Conservation (phyloP, 2,797 vertebrate genomes). For the Kryptopterus vitreolus region DNA sequence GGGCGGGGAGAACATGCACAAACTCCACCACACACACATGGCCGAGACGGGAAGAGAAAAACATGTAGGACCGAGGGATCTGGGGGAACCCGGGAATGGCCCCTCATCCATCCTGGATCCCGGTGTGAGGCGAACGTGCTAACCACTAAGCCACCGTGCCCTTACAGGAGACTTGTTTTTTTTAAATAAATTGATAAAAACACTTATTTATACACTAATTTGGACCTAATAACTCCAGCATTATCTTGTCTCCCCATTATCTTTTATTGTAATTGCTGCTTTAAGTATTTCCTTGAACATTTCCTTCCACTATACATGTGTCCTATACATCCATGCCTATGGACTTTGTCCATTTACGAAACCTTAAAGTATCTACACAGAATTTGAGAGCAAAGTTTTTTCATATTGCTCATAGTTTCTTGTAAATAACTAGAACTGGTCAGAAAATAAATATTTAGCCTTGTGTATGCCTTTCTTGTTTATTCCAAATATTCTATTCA, state of each 20-base stretch:
- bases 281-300: not conserved
- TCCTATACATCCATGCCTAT: not conserved
- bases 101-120: too few species aligned
- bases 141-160: too few species aligned
- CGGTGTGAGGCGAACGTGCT: too few species aligned
- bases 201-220: too few species aligned
- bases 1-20: too few species aligned
- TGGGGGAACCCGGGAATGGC: too few species aligned
- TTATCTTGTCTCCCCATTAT: not conserved
- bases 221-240: not conserved
- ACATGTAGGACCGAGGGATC: too few species aligned
- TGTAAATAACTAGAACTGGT: not conserved
- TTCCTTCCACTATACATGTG: not conserved
- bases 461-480: not conserved
- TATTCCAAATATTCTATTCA: not conserved
- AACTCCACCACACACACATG: too few species aligned
- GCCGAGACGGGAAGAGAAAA: too few species aligned
- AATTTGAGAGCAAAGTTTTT: not conserved
- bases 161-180: too few species aligned
- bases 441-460: not conserved
- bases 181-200: too few species aligned
- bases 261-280: not conserved
- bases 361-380: not conserved
- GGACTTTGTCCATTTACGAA: not conserved
- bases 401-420: not conserved